phyloP scores from a whole-genome alignment of 2,888 invertebrate genomes.

The Microctonus aethiopoides region DNA sequence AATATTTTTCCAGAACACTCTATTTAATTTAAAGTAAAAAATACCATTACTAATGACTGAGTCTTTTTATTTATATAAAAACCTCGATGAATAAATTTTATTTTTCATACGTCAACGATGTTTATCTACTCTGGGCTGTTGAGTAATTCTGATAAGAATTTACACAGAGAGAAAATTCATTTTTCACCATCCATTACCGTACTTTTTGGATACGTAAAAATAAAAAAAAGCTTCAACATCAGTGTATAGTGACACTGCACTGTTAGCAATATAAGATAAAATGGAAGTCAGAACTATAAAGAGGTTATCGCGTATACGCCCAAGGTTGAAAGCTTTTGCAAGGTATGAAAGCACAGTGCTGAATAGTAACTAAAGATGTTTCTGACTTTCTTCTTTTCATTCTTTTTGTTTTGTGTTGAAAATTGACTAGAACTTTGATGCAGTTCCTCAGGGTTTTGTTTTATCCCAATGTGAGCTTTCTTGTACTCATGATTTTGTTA shows the following conservation, averaged over 20 bases:
- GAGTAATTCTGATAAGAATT: not conserved
- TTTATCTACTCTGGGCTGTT: not conserved
- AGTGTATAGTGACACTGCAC: not conserved
- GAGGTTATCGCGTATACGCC: not conserved
- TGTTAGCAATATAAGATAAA: not conserved
- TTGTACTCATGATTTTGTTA: constrained; percentile 26
- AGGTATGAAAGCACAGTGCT: constrained; percentile 12
- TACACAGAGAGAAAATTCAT: not conserved
- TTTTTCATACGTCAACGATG: not conserved
- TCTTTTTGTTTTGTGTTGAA: constrained; percentile 16
- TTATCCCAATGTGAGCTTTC: not conserved
- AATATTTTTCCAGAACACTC: not conserved
- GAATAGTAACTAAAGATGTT: not conserved
- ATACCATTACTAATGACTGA: not conserved
- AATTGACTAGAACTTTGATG: not conserved
- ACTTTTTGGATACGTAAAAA: not conserved
- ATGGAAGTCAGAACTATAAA: not conserved
- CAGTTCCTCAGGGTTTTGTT: not conserved
- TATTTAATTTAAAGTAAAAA: not conserved
- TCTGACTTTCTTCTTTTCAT: constrained; percentile 20
- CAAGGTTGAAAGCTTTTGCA: constrained; percentile 9
- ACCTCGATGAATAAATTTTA: not conserved
- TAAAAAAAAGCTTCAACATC: not conserved
- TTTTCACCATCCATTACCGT: not conserved
- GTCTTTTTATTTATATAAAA: not conserved